Evolutionary conservation across 2,888 invertebrate genomes (phyloP), one percentile per base, ranked within the genome.

Genomic region (Alviniconcha strummeri): DNA sequence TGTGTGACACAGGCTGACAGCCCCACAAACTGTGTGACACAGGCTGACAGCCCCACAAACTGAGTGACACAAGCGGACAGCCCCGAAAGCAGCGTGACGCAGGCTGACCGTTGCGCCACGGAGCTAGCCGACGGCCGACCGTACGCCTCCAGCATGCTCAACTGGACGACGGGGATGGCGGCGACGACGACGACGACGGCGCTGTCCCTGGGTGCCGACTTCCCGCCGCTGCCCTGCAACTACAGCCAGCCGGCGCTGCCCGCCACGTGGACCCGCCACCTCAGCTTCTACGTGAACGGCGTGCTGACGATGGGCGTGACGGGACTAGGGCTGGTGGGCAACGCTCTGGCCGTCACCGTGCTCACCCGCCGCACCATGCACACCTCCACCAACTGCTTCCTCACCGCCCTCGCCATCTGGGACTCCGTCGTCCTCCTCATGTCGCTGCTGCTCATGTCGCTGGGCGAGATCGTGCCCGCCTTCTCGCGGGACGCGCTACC

Each of bases 261-360:
- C 3, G 79, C 52, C 36, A 64, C 78, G 57, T 83, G 83, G 78
- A 56, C 52, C 69, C 36, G 57, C 52, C 69, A 84, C 15, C 74
- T 87, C 36, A 83, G 82, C 60, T 88, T 88, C 82, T 90, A 88
- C 84, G 85, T 92, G 36, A 91, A 91, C 80, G 92, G 92, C 54
- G 88, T 92, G 15, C 83, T 90, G 64, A 91, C 91, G 0, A 88
- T 90, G 17, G 86, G 90, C 55, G 89, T 92, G 13, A 90, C 92
- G n/a, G 94, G 95, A 86, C 94, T 96, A 85, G 96, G 96, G 85
- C 95, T 96, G 84, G 93, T 96, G 83, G 96, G 96, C 80, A 97
- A 96, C 90, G 90, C 93, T 19, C 91, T 95, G 60, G 95, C 95
- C 15, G 94, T 95, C 81, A 94, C 95, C 56, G 95, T 95, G 74